Conservation (phyloP, 37 sponge, comb jelly and placozoan genomes). For the Diacarnus erythraeanus region DNA sequence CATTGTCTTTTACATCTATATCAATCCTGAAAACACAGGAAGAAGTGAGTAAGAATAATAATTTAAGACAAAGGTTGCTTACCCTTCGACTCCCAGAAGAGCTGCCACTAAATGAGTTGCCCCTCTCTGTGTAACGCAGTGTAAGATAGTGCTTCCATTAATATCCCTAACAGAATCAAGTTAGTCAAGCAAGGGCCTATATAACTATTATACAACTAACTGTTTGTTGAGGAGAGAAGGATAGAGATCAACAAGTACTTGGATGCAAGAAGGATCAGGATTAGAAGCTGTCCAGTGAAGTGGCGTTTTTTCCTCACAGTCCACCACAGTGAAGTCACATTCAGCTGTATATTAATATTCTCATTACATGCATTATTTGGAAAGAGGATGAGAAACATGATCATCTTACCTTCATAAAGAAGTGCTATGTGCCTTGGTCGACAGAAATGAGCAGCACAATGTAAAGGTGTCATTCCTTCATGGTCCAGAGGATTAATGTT, state of each 20-base stretch:
- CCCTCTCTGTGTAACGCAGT: slow-evolving; percentile 61
- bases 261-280: slow-evolving; percentile 47
- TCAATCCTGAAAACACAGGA: slow-evolving; percentile 33
- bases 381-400: no score
- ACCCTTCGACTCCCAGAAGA: slow-evolving; percentile 57
- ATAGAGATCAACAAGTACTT: slow-evolving; percentile 53
- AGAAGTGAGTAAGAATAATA: neutral
- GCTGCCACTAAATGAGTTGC: slow-evolving; percentile 39
- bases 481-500: slow-evolving; percentile 67
- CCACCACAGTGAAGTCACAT: slow-evolving; percentile 67
- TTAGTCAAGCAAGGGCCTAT: neutral
- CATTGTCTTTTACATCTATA: slow-evolving; percentile 48
- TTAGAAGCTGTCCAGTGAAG: slow-evolving; percentile 88
- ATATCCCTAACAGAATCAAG: slow-evolving; percentile 45
- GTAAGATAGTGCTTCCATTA: slow-evolving; percentile 63
- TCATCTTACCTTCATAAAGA: slow-evolving; percentile 61
- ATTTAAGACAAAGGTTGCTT: neutral
- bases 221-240: slow-evolving; percentile 74
- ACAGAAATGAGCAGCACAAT: slow-evolving; percentile 80
- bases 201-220: slow-evolving; percentile 20
- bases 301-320: slow-evolving; percentile 80
- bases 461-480: slow-evolving; percentile 84
- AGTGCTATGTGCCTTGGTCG: slow-evolving; percentile 67
- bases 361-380: no score
- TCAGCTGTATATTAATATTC: no score